phyloP scores from a whole-genome alignment of 2,797 vertebrate genomes.

The Scleropages formosus region DNA sequence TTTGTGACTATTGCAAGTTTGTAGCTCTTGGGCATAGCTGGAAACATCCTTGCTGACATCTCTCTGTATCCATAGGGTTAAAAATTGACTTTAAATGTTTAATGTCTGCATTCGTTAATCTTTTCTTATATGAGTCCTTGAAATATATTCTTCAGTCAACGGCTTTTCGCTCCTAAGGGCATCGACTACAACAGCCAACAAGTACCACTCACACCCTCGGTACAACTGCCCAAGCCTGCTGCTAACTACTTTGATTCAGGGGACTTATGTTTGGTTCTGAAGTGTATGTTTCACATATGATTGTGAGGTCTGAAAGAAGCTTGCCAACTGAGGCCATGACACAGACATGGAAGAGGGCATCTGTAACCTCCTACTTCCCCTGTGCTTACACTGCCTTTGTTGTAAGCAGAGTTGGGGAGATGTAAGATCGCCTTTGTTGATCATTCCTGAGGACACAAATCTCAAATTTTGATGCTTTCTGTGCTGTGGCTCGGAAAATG shows the following conservation, averaged over 20 bases:
- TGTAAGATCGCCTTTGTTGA: slow-evolving; percentile 50
- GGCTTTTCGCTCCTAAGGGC: neutral
- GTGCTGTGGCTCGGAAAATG: slow-evolving; percentile 39
- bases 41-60: neutral
- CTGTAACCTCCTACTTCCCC: neutral
- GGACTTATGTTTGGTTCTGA: neutral
- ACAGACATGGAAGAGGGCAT: no score
- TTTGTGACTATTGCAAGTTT: neutral
- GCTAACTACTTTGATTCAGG: neutral
- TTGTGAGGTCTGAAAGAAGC: neutral
- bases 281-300: neutral
- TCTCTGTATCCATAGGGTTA: neutral
- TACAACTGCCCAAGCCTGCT: neutral
- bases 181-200: neutral
- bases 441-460: slow-evolving; percentile 43
- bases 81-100: neutral
- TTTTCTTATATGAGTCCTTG: neutral
- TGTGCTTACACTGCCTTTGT: neutral
- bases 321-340: neutral
- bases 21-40: neutral
- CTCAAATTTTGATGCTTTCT: slow-evolving; percentile 40
- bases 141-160: slow-evolving; percentile 3
- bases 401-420: slow-evolving; percentile 29
- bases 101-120: neutral
- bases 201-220: no score